Conservation (phyloP, 2,888 invertebrate genomes). For the Alviniconcha strummeri region DNA sequence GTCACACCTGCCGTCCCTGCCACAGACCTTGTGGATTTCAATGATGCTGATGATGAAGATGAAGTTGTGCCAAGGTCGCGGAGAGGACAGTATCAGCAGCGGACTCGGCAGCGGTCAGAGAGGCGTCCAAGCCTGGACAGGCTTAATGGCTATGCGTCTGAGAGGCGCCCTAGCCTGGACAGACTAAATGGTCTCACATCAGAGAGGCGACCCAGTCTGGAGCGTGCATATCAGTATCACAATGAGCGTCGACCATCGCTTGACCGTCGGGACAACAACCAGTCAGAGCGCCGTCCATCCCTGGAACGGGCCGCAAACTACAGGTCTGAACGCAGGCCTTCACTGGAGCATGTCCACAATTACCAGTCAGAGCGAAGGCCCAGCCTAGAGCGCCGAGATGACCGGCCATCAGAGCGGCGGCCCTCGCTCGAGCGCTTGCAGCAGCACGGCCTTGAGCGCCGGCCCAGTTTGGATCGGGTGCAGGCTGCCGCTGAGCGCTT, state of each 20-base stretch:
- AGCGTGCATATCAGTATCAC: neutral
- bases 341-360: neutral
- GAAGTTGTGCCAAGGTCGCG: constrained; percentile 10
- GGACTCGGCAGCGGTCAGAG: neutral
- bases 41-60: constrained; percentile 23
- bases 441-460: neutral
- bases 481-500: neutral
- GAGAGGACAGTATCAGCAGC: neutral
- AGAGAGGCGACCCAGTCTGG: constrained; percentile 18
- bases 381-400: constrained; percentile 16
- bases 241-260: constrained; percentile 13
- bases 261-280: neutral
- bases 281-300: constrained; percentile 1
- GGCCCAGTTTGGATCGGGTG: constrained; percentile 15
- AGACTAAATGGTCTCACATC: neutral
- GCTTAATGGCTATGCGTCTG: neutral
- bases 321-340: constrained; percentile 22
- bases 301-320: neutral
- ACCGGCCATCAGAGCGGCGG: constrained; percentile 18
- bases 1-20: too few species aligned
- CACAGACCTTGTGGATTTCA: neutral
- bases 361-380: constrained; percentile 18
- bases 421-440: constrained; percentile 4
- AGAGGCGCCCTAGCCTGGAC: constrained; percentile 10
- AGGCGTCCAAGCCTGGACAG: constrained; percentile 19